Evolutionary conservation across 2,888 invertebrate species (phyloP).

Genomic region (Cryptophagus acutangulus): DNA sequence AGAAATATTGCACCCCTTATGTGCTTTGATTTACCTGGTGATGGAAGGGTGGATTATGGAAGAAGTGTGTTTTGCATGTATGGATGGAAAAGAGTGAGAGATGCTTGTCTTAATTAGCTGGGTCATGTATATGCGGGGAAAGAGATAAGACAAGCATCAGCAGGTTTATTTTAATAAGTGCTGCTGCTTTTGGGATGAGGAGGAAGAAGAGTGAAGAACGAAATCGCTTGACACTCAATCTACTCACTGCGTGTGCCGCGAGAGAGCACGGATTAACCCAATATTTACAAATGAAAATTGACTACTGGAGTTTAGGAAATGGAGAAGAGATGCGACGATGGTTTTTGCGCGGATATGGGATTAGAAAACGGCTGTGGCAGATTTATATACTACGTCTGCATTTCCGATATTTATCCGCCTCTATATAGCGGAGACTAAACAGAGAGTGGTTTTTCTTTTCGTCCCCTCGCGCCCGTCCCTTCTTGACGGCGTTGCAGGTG

Average conservation of each 20-base stretch:
- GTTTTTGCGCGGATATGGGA: conserved; percentile 36
- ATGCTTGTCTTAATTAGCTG: conserved; percentile 37
- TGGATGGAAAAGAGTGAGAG: conserved; percentile 11
- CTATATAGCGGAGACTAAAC: too few species aligned
- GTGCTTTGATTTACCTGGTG: not conserved
- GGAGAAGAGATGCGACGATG: conserved; percentile 12
- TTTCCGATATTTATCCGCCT: too few species aligned
- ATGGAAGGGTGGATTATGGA: too few species aligned
- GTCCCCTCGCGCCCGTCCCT: conserved; percentile 11
- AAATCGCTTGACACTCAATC: conserved; percentile 40
- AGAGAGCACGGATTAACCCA: conserved; percentile 44
- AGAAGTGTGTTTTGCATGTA: conserved; percentile 41
- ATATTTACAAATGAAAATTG: conserved; percentile 51
- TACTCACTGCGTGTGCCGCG: not conserved
- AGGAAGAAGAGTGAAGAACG: conserved; percentile 39
- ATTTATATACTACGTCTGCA: conserved; percentile 32
- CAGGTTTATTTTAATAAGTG: conserved; percentile 48
- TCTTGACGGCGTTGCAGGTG: conserved; percentile 40
- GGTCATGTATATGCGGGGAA: conserved; percentile 40
- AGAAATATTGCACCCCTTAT: too few species aligned
- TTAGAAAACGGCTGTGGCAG: conserved; percentile 31
- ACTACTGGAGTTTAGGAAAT: conserved; percentile 34
- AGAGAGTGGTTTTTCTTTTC: conserved; percentile 10
- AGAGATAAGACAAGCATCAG: conserved; percentile 41
- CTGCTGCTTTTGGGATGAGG: conserved; percentile 26